A percentile compares a stretch with the other conserved stretches of the same genome.
phyloP scores from a whole-genome alignment of 2,113 vertebrate genomes.

The Eclectus roratus region DNA sequence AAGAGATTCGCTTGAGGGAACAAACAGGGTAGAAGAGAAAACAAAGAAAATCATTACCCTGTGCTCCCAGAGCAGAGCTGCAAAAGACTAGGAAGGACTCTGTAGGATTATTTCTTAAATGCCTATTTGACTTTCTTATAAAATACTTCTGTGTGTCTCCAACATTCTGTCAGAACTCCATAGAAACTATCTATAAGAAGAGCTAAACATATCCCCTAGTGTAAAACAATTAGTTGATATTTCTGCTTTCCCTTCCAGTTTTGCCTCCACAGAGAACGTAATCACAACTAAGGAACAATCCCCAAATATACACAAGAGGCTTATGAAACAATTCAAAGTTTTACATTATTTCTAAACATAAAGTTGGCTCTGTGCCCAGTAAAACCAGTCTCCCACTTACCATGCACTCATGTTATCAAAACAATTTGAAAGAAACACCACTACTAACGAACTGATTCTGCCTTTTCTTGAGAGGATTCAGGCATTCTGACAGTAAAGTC shows the following conservation, averaged over 20 bases:
- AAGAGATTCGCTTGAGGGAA: background rate
- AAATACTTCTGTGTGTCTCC: background rate
- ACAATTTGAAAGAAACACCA: slow-evolving; percentile 8
- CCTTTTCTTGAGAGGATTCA: background rate
- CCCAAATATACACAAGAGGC: background rate
- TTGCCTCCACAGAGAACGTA: background rate
- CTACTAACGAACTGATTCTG: background rate
- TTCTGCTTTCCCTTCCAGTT: slow-evolving; percentile 32
- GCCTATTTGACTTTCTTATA: background rate
- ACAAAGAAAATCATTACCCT: background rate
- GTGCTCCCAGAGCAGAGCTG: background rate
- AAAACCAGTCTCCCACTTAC: slow-evolving; percentile 41
- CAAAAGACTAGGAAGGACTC: background rate
- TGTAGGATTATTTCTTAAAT: background rate
- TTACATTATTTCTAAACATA: slow-evolving; percentile 32
- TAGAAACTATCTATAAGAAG: slow-evolving; percentile 32
- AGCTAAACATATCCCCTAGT: slow-evolving; percentile 10
- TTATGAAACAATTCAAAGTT: slow-evolving; percentile 41
- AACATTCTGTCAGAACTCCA: slow-evolving; percentile 1
- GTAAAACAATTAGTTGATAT: slow-evolving; percentile 10
- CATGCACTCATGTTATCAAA: slow-evolving; percentile 26
- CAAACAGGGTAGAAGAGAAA: background rate
- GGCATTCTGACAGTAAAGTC: background rate
- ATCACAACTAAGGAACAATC: slow-evolving; percentile 12
- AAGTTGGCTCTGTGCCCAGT: slow-evolving; percentile 4